A percentile compares a stretch with the other conserved stretches of the same genome.
phyloP scores from a whole-genome alignment of 2,888 invertebrate species.

The Drosophila trichaetosa region DNA sequence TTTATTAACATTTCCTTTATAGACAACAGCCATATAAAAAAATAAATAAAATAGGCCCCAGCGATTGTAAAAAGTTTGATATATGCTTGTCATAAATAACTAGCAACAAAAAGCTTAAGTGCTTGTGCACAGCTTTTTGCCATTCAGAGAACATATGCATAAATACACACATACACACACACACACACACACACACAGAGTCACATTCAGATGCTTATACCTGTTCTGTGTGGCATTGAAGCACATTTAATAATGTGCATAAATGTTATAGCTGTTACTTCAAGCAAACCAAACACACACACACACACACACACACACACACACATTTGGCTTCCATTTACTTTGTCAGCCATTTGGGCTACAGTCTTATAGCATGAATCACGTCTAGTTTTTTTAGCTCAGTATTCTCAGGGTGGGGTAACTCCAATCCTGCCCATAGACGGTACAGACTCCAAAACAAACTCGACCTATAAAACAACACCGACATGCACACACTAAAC shows the following conservation, averaged over 20 bases:
- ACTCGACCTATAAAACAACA: too few species aligned
- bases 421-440: too few species aligned
- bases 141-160: neutral
- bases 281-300: neutral
- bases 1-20: neutral
- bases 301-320: neutral
- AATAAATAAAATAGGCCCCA: neutral
- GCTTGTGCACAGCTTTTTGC: neutral
- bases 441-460: too few species aligned
- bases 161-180: neutral
- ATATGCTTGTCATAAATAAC: neutral
- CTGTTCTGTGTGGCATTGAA: neutral
- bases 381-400: too few species aligned
- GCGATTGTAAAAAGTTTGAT: neutral
- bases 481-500: too few species aligned
- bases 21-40: neutral
- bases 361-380: too few species aligned
- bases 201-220: neutral
- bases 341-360: neutral
- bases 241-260: neutral
- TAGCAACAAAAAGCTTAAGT: neutral
- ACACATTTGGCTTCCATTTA: neutral
- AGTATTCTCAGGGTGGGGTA: too few species aligned
- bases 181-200: neutral
- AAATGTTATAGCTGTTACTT: neutral